A percentile compares a stretch with the other conserved stretches of the same genome.
phyloP scores from a whole-genome alignment of 64 coral and sea anemone genomes.

The Porites australiensis region DNA sequence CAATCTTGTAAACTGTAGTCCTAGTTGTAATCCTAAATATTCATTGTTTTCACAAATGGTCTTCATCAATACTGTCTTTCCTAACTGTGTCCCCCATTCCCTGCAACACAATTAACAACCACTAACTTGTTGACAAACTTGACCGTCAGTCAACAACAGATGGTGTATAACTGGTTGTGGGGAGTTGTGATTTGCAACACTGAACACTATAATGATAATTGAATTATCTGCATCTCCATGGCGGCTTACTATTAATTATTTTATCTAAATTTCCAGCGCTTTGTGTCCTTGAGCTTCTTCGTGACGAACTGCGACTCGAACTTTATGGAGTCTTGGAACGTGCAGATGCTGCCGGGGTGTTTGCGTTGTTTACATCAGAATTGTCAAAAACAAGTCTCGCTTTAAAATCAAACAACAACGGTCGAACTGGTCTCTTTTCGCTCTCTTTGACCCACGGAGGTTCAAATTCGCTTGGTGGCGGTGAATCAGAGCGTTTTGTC shows the following conservation, averaged over 20 bases:
- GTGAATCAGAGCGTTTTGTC: constrained; percentile 71
- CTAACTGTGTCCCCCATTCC: no score
- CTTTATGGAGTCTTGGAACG: not conserved
- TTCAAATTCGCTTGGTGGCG: constrained; percentile 58
- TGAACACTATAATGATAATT: no score
- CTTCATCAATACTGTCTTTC: no score
- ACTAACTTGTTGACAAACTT: no score
- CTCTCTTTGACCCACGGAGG: constrained; percentile 78
- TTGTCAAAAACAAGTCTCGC: constrained; percentile 57
- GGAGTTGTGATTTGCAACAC: no score
- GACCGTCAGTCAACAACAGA: no score
- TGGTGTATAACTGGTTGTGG: no score
- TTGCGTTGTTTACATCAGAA: constrained; percentile 16
- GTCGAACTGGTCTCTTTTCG: constrained; percentile 49
- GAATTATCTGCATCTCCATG: constrained; percentile 33
- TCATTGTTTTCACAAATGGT: no score
- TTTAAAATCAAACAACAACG: constrained; percentile 70
- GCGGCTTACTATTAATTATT: not conserved
- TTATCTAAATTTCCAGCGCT: not conserved
- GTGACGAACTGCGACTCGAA: not conserved
- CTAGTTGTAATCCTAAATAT: no score
- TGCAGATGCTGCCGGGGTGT: not conserved
- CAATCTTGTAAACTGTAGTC: no score
- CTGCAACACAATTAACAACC: no score
- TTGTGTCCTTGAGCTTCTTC: constrained; percentile 1